phyloP scores from a whole-genome alignment of 1,140 invertebrate species.

The Diplogasteroides magnus region DNA sequence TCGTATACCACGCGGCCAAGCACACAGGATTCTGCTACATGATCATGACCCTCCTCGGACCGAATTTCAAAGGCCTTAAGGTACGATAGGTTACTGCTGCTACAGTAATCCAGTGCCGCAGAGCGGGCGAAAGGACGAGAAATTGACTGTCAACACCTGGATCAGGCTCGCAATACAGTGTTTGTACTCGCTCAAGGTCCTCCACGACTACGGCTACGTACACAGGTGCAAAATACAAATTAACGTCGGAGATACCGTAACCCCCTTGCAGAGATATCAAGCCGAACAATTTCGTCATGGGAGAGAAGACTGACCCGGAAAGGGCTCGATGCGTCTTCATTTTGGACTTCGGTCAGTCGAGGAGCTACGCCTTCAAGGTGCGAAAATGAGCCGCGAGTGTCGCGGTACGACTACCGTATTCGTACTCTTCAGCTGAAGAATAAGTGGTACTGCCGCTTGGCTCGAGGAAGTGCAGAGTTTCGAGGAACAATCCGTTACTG shows the following conservation, averaged over 20 bases:
- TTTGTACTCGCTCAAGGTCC: neutral
- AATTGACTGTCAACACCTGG: neutral
- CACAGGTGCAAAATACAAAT: neutral
- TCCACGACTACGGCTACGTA: neutral
- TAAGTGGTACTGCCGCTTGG: constrained; percentile 32
- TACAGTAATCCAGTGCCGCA: neutral
- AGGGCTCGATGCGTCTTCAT: constrained; percentile 26
- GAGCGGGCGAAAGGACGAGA: neutral
- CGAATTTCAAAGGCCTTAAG: constrained; percentile 24
- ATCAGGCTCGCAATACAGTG: neutral
- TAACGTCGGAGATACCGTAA: neutral
- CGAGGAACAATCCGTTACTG: constrained; percentile 41
- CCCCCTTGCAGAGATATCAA: constrained; percentile 36
- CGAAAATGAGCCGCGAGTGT: neutral
- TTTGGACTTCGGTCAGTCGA: constrained; percentile 29
- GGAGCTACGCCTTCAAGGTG: constrained; percentile 16
- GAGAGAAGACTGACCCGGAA: constrained; percentile 19
- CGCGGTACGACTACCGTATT: neutral
- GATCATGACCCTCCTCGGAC: constrained; percentile 33
- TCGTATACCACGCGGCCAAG: constrained; percentile 24
- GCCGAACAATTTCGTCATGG: constrained; percentile 42
- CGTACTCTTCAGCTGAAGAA: constrained; percentile 11
- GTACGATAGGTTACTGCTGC: neutral
- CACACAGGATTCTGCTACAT: constrained; percentile 31
- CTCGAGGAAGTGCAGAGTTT: constrained; percentile 39